Conservation (phyloP, 2,113 vertebrate genomes). For the Stigmatopora argus region DNA sequence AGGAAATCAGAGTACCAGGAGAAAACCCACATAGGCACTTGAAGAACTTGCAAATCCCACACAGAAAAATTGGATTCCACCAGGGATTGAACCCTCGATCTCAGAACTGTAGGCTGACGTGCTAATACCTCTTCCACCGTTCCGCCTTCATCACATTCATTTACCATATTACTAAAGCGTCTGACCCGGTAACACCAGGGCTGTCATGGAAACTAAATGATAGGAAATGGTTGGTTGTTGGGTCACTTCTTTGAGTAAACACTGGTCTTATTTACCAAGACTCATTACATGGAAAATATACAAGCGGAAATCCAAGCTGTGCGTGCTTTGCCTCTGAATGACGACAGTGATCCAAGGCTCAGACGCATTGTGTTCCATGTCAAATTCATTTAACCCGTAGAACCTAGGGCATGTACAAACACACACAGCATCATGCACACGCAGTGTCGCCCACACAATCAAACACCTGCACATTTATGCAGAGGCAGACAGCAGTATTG, state of each 20-base stretch:
- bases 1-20: no score
- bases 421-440: background rate
- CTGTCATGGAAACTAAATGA: background rate
- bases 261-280: background rate
- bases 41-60: no score
- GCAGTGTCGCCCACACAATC: background rate
- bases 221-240: background rate
- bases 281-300: background rate
- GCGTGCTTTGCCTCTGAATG: constrained; percentile 4
- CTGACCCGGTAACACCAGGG: no score
- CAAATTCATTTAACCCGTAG: constrained; percentile 39
- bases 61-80: no score
- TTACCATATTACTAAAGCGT: no score
- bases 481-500: constrained; percentile 17
- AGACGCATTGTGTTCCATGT: constrained; percentile 35
- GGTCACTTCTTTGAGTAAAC: background rate
- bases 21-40: no score
- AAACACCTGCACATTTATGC: constrained; percentile 17
- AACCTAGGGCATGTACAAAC: constrained; percentile 8
- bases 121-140: no score
- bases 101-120: no score
- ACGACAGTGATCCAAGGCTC: constrained; percentile 15
- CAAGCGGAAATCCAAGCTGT: background rate
- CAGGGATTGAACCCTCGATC: no score
- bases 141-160: no score